Base-by-base conservation (phyloP, 2,113 vertebrate genomes). In the Calyptomena viridis region DNA sequence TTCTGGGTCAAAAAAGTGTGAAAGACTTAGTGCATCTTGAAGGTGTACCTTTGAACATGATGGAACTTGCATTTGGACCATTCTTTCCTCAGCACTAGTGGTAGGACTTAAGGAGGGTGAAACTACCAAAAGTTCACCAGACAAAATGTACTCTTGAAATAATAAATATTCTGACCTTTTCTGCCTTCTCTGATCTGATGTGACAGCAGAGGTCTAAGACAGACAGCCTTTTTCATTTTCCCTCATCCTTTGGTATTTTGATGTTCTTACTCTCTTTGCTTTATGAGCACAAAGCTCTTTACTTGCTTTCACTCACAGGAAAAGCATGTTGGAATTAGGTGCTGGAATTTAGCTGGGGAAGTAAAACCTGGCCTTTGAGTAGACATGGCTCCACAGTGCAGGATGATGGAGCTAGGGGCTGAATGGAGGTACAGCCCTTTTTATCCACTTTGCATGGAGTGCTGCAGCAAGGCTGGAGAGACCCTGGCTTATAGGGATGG, bases 101-200 rank as follows among this genome's bases (percentile, higher is more conserved):
- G 49, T 11, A 80, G 47, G 63, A 67, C 0, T 2, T 9, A 37
- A 69, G 60, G 69, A 64, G 40, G 40, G 8, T 47, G 71, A 35
- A 37, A 22, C 81, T 69, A 21, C 40, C 12, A 5, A 58, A 86
- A 37, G 56, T 47, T 91, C 81, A 87, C 46, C 23, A 49, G 23
- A 79, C 40, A 49, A 87, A 91, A 89, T 22, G 9, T n/a, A 77
- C 30, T 58, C 8, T 4, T 79, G 62, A 66, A 94, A 76, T 60
- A 47, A 87, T 46, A 87, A 87, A 84, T 64, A 67, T n/a, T 37
- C 11, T 94, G 77, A 84, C 77, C 71, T 97, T 94, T 95, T 84
- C 84, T 87, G 4, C 53, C 71, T 87, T 46, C 21, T 40, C 20
- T 89, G 81, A 85, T 89, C 49, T 62, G 22, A 72, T 69, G 49